phyloP scores from a whole-genome alignment of 1,140 invertebrate species.

The Camponotus floridanus region DNA sequence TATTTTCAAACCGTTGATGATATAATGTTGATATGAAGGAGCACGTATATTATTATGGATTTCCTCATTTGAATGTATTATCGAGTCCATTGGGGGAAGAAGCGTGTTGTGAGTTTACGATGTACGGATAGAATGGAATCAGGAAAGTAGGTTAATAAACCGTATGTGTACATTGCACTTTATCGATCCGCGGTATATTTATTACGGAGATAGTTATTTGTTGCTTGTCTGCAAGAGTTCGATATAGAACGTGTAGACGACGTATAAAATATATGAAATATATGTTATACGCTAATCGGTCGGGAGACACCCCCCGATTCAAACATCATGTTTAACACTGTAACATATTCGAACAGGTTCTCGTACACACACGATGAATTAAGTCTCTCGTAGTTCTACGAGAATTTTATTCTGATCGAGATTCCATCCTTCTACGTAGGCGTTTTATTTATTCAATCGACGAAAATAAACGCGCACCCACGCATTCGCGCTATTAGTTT shows the following conservation, averaged over 20 bases:
- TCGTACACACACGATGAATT: neutral
- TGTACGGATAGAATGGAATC: slow-evolving; percentile 50
- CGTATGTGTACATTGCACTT: slow-evolving; percentile 60
- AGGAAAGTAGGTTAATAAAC: slow-evolving; percentile 62
- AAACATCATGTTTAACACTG: slow-evolving; percentile 7
- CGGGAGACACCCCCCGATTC: neutral
- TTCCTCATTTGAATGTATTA: neutral
- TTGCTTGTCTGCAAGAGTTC: slow-evolving; percentile 28
- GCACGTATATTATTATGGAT: neutral
- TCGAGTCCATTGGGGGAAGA: slow-evolving; percentile 6
- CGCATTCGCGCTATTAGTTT: neutral
- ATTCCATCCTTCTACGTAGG: neutral
- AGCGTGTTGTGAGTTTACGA: slow-evolving; percentile 11
- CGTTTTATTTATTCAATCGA: slow-evolving; percentile 10
- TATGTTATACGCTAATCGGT: slow-evolving; percentile 8
- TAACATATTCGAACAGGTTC: neutral
- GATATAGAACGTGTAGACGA: slow-evolving; percentile 26
- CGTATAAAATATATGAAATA: slow-evolving; percentile 11
- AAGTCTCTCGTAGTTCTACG: slow-evolving; percentile 14
- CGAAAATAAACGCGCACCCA: neutral
- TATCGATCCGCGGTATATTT: slow-evolving; percentile 58
- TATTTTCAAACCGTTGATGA: neutral
- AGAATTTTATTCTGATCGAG: neutral
- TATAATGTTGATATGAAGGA: neutral
- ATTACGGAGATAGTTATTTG: slow-evolving; percentile 60